Evolutionary conservation across 2,113 vertebrate genomes (phyloP), one percentile per base, ranked within the genome.

Genomic region (Bungarus multicinctus): DNA sequence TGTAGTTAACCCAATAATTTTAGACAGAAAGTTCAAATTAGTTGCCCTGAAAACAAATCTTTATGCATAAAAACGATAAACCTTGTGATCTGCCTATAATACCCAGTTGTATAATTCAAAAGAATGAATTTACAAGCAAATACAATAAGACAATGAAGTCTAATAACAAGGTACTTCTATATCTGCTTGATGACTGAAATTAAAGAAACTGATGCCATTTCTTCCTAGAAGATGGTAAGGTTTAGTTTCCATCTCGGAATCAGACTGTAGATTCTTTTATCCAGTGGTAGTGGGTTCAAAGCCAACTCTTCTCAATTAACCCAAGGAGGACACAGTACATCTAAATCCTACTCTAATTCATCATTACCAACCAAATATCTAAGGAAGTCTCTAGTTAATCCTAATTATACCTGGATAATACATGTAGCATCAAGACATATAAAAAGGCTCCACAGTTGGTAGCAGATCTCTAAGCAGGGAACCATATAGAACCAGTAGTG

Each of bases 331-430:
- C 74, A 81, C 0, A 1, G 34, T 22, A 81, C 34, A 81, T 43
- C 64, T 20, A 74, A 34, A 74, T 43, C n/a, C 27, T 74, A 54
- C 16, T 54, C 30, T 43, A 74, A 50, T 58, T 47, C 20, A 16
- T 23, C 7, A 18, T 58, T 52, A 58, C 53, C 89, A 18, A 0
- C 5, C 1, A 0, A 0, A 34, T 30, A 86, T 54, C 11, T 39
- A 50, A 85, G 43, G 1, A 54, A 18, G 25, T 54, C 27, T 55
- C n/a, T 47, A 23, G 7, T 10, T 64, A 58, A 93, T 90, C 30
- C n/a, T 64, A 64, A 60, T 16, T 25, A 14, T 27, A 1, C 25
- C 0, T 0, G 1, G 12, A 57, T 55, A 2, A 1, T n/a, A 34
- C 6, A 47, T 43, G 60, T 64, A 92, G 14, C 5, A 89, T 89